Percentiles rank a stretch among this genome's conserved stretches.
Conservation (phyloP, 2,113 vertebrate species). For the Sapajus apella region DNA sequence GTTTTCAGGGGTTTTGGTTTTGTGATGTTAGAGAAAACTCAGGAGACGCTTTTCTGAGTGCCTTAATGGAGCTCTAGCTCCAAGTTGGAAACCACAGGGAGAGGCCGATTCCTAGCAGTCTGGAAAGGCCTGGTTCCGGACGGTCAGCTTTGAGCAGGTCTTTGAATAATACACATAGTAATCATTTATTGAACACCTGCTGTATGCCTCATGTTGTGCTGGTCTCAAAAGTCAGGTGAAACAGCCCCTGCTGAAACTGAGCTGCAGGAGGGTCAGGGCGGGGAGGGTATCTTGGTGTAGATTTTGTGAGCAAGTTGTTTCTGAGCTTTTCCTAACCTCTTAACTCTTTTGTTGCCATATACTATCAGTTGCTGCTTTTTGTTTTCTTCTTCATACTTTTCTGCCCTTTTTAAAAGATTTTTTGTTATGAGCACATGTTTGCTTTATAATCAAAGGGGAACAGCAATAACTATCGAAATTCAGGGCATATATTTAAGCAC, state of each 20-base stretch:
- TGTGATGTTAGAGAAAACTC: slow-evolving; percentile 63
- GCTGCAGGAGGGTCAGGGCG: background rate
- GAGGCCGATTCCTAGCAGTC: slow-evolving; percentile 5
- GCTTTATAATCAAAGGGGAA: background rate
- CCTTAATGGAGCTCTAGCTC: slow-evolving; percentile 63
- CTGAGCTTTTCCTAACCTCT: background rate
- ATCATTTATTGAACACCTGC: slow-evolving; percentile 65
- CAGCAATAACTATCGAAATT: background rate
- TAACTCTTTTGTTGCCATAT: background rate
- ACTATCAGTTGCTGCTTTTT: background rate
- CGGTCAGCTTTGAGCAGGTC: slow-evolving; percentile 36
- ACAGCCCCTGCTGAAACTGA: background rate
- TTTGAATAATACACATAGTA: slow-evolving; percentile 49
- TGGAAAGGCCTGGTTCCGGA: slow-evolving; percentile 36
- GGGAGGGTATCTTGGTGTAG: background rate
- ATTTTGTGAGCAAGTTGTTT: background rate
- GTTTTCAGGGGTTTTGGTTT: slow-evolving; percentile 2
- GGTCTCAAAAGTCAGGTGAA: background rate
- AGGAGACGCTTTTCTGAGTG: slow-evolving; percentile 46
- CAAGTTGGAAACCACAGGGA: slow-evolving; percentile 39
- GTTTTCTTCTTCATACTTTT: background rate
- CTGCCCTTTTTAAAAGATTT: slow-evolving; percentile 5
- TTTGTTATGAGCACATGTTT: background rate
- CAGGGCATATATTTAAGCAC: background rate
- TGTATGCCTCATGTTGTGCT: slow-evolving; percentile 17